Evolutionary conservation across 2,888 invertebrate species (phyloP).

Genomic region (Tetranychus piercei): DNA sequence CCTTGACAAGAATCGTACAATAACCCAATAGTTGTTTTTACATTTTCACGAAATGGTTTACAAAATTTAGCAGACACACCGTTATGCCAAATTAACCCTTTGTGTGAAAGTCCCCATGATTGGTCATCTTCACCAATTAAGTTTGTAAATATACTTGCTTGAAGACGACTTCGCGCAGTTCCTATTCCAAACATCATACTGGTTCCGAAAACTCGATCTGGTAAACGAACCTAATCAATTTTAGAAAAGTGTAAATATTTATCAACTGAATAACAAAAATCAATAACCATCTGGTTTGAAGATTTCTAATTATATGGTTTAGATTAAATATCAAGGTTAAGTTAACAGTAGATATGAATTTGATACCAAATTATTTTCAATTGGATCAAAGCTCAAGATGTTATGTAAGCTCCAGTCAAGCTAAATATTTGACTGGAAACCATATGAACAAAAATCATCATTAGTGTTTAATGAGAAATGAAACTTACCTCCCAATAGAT

Average conservation of each 20-base stretch:
- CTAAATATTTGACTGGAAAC: too few relatives aligned
- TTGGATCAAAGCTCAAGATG: neutral
- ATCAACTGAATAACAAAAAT: neutral
- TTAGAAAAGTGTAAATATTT: constrained; percentile 36
- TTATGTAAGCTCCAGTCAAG: too few relatives aligned
- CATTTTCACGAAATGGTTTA: constrained; percentile 49
- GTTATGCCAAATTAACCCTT: constrained; percentile 49
- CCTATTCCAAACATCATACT: constrained; percentile 57
- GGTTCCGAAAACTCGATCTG: constrained; percentile 50
- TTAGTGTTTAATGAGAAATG: neutral
- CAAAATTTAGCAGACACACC: constrained; percentile 46
- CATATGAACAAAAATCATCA: too few relatives aligned
- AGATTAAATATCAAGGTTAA: neutral
- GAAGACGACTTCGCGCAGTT: constrained; percentile 41
- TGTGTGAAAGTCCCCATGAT: constrained; percentile 54
- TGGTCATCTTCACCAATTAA: constrained; percentile 49
- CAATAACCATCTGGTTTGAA: neutral
- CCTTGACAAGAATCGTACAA: constrained; percentile 50
- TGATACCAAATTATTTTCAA: neutral
- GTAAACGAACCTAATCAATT: constrained; percentile 38
- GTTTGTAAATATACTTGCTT: constrained; percentile 49
- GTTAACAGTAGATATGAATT: neutral
- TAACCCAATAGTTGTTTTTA: constrained; percentile 47
- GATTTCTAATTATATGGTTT: neutral
- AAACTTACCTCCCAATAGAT: constrained; percentile 26